These are phyloP conservation scores for Neodiprion lecontei DNA, from an alignment of 1,140 invertebrate genomes.

Conservation along the genomic window DNA sequence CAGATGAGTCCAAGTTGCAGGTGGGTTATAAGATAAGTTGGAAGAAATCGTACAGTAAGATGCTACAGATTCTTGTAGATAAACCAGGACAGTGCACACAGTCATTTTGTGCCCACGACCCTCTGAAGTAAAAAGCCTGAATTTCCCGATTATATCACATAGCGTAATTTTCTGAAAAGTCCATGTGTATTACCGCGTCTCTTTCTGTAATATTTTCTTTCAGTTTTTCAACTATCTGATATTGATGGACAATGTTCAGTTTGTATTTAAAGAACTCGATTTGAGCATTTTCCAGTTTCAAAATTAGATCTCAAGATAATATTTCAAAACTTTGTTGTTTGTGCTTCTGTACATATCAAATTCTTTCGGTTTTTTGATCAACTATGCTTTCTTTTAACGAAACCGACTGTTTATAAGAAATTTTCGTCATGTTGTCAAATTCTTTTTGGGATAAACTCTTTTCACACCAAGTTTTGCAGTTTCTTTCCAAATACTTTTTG, in stretches of 20 bases:
- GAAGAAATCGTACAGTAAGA: slow-evolving; percentile 37
- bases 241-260: slow-evolving; percentile 35
- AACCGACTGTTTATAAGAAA: slow-evolving; percentile 12
- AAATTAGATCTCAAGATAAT: slow-evolving; percentile 21
- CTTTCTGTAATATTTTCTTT: slow-evolving; percentile 35
- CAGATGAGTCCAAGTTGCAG: slow-evolving; percentile 5
- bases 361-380: slow-evolving; percentile 23
- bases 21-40: slow-evolving; percentile 31
- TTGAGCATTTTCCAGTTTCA: slow-evolving; percentile 27
- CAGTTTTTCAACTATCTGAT: slow-evolving; percentile 31
- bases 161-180: slow-evolving; percentile 45
- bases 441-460: neutral
- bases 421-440: neutral
- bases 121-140: slow-evolving; percentile 48
- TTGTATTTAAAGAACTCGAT: slow-evolving; percentile 20
- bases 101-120: slow-evolving; percentile 34
- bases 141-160: slow-evolving; percentile 44
- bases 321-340: slow-evolving; percentile 17
- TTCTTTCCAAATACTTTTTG: neutral
- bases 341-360: slow-evolving; percentile 21
- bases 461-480: neutral
- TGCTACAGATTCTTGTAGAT: slow-evolving; percentile 28
- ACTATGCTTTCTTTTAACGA: slow-evolving; percentile 24
- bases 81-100: slow-evolving; percentile 32
- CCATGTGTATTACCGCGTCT: slow-evolving; percentile 35